phyloP scores from a whole-genome alignment of 2,113 vertebrate species.

The Nycticryphes semicollaris region DNA sequence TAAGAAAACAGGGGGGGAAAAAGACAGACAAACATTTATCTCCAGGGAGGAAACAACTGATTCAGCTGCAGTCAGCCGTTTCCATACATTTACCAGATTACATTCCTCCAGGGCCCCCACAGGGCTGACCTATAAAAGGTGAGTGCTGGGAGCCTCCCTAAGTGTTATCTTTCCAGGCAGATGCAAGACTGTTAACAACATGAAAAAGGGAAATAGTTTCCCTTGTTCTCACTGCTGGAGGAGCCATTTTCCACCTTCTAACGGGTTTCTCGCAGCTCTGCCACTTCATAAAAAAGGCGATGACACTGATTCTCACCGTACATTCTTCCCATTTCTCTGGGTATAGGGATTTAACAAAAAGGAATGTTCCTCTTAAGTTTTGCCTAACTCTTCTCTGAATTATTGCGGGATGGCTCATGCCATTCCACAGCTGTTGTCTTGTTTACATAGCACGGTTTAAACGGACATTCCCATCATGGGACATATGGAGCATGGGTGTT shows the following conservation, averaged over 20 bases:
- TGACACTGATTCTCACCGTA: neutral
- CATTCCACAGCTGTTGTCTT: conserved; percentile 72
- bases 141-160: neutral
- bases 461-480: conserved; percentile 30
- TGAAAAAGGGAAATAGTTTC: neutral
- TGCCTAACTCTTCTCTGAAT: conserved; percentile 35
- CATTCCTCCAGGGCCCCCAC: conserved; percentile 3
- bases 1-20: neutral
- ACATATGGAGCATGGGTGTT: conserved; percentile 51
- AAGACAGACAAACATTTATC: conserved; percentile 17
- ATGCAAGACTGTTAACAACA: neutral
- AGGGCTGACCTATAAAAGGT: conserved; percentile 42
- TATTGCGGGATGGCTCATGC: neutral
- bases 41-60: conserved; percentile 45
- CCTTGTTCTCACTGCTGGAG: neutral
- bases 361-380: conserved; percentile 57
- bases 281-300: neutral
- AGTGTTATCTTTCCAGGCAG: neutral
- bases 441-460: conserved; percentile 72
- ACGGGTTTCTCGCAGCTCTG: neutral
- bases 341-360: conserved; percentile 26
- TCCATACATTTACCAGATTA: conserved; percentile 50
- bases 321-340: conserved; percentile 17
- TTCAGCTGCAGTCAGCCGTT: conserved; percentile 59
- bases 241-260: neutral